Evolutionary conservation across 2,113 vertebrate genomes (phyloP).

Genomic region (Fregata magnificens): DNA sequence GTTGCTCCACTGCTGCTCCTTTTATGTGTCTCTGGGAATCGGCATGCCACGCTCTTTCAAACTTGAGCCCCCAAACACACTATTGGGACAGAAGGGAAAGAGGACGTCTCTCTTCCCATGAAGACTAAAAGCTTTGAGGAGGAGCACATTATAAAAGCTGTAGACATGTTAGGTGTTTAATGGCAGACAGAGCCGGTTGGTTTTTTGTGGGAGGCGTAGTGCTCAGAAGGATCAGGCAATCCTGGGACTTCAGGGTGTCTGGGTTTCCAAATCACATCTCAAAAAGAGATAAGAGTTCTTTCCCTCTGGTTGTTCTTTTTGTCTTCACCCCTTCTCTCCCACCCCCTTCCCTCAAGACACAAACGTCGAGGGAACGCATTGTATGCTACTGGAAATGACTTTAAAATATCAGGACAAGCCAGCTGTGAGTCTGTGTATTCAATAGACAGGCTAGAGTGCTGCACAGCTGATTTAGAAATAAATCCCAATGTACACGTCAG

Average conservation of each 20-base stretch:
- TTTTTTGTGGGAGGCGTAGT: accelerated
- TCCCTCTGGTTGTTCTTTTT: neutral
- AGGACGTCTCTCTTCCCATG: neutral
- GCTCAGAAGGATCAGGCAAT: neutral
- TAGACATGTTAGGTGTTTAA: neutral
- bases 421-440: neutral
- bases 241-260: neutral
- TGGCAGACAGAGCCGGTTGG: neutral
- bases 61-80: neutral
- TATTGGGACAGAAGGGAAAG: neutral
- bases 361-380: neutral
- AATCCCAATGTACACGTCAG: neutral
- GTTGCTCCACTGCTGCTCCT: neutral
- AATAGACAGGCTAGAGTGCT: neutral
- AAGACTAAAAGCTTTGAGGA: neutral
- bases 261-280: neutral
- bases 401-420: neutral
- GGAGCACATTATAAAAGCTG: neutral
- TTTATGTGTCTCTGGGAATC: neutral
- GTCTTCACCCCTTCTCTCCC: neutral
- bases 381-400: neutral
- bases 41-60: accelerated
- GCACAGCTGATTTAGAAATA: neutral
- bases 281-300: neutral
- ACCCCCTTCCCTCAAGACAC: neutral